Percentiles rank a stretch among this genome's conserved stretches.
Conservation (phyloP, 2,113 vertebrate species). For the Taurulus bubalis region DNA sequence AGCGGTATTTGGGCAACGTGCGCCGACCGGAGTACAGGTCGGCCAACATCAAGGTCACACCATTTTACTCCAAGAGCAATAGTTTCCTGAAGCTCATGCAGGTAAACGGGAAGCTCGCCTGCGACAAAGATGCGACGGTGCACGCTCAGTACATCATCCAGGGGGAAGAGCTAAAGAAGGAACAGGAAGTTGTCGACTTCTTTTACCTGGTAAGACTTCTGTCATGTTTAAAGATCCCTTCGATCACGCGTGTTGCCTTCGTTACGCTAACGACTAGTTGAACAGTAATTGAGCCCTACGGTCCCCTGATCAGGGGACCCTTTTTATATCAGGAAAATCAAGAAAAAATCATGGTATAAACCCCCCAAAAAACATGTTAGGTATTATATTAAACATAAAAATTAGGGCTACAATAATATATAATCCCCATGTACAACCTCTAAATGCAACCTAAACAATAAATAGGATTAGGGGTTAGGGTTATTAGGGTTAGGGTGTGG, state of each 20-base stretch:
- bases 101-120: constrained; percentile 48
- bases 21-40: constrained; percentile 35
- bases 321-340: too few relatives aligned
- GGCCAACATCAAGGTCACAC: not conserved
- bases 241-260: not conserved
- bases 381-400: too few relatives aligned
- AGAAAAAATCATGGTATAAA: too few relatives aligned
- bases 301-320: too few relatives aligned
- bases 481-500: too few relatives aligned
- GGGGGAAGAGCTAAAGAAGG: constrained; percentile 61
- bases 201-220: constrained; percentile 75
- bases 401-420: too few relatives aligned
- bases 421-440: too few relatives aligned
- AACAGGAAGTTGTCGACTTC: constrained; percentile 66
- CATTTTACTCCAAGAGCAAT: constrained; percentile 78
- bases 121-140: constrained; percentile 52
- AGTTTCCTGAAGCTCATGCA: constrained; percentile 78
- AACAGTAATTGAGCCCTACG: too few relatives aligned
- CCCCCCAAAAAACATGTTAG: too few relatives aligned
- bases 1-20: fast-evolving
- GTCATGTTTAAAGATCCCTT: not conserved
- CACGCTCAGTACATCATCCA: constrained; percentile 77
- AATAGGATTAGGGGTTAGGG: too few relatives aligned
- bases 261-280: not conserved
- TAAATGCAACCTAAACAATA: too few relatives aligned